Evolutionary conservation across 2,888 invertebrate species (phyloP).

Genomic region (Glaucopsyche alexis): DNA sequence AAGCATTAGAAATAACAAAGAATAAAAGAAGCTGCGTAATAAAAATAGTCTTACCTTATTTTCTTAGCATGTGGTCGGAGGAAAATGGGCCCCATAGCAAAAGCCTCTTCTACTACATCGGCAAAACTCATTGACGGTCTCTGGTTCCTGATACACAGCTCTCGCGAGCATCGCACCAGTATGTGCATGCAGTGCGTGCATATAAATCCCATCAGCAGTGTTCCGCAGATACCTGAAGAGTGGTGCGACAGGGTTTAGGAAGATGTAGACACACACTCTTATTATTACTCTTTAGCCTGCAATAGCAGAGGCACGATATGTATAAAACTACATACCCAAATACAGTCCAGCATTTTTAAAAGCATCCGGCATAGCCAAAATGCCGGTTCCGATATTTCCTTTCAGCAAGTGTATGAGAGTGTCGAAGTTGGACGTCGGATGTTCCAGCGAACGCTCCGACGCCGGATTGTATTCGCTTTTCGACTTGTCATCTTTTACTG

Average conservation of each 20-base stretch:
- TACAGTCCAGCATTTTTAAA: slow-evolving; percentile 94
- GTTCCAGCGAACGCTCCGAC: slow-evolving; percentile 84
- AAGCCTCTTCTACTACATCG: slow-evolving; percentile 88
- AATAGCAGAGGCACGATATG: background rate
- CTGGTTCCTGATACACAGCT: slow-evolving; percentile 85
- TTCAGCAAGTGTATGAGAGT: slow-evolving; percentile 87
- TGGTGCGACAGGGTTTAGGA: background rate
- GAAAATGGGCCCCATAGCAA: slow-evolving; percentile 85
- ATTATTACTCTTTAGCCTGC: background rate
- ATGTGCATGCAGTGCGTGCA: slow-evolving; percentile 97
- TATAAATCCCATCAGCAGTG: slow-evolving; percentile 90
- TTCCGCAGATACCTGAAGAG: slow-evolving; percentile 85
- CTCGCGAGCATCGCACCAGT: slow-evolving; percentile 86
- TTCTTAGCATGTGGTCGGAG: slow-evolving; percentile 81
- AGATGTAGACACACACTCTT: background rate
- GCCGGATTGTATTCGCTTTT: slow-evolving; percentile 79
- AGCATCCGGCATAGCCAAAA: slow-evolving; percentile 97
- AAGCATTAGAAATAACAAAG: background rate
- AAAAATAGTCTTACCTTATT: slow-evolving; percentile 78
- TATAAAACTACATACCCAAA: slow-evolving; percentile 79
- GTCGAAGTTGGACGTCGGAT: slow-evolving; percentile 90
- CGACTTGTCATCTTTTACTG: slow-evolving; percentile 52
- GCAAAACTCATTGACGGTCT: slow-evolving; percentile 87
- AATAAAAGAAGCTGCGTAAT: background rate
- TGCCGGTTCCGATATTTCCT: slow-evolving; percentile 93